Percentiles rank a stretch among this genome's conserved stretches.
These are phyloP conservation scores for Doris montereyensis DNA, from an alignment of 2,888 invertebrate species.

Conservation along the genomic window DNA sequence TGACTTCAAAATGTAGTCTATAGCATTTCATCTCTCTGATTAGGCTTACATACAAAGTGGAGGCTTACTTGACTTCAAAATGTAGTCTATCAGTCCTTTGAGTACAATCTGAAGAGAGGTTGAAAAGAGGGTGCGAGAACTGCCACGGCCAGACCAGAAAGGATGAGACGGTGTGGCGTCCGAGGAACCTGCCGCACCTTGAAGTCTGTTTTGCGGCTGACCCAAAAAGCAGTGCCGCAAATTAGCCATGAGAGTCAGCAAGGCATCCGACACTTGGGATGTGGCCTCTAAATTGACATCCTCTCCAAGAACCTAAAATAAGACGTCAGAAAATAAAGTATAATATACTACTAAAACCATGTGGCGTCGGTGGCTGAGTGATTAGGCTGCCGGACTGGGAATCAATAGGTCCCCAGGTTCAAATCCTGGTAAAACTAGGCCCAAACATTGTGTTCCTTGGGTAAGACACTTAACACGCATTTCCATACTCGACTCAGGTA, in stretches of 20 bases:
- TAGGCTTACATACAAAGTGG: too few relatives aligned
- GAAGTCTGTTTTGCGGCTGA: constrained; percentile 38
- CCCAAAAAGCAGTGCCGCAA: constrained; percentile 76
- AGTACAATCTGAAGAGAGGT: constrained; percentile 72
- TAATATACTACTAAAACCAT: background rate
- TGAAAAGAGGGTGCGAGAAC: constrained; percentile 66
- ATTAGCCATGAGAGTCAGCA: constrained; percentile 84
- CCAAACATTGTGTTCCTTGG: too few relatives aligned
- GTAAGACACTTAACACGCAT: too few relatives aligned
- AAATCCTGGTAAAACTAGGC: too few relatives aligned
- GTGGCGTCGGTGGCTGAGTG: too few relatives aligned
- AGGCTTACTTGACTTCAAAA: constrained; percentile 79
- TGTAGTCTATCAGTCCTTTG: constrained; percentile 87
- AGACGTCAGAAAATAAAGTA: background rate
- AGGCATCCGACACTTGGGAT: constrained; percentile 84
- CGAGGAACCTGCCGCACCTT: background rate
- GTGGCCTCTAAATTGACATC: constrained; percentile 85
- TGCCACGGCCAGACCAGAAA: constrained; percentile 74
- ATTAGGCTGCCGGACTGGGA: too few relatives aligned
- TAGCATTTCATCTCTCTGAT: too few relatives aligned
- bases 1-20: background rate
- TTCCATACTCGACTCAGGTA: too few relatives aligned
- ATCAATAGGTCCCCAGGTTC: too few relatives aligned
- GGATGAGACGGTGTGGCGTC: constrained; percentile 65
- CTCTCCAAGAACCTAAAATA: constrained; percentile 71